Evolutionary conservation across 2,888 invertebrate genomes (phyloP).

Genomic region (Germaria angustata): DNA sequence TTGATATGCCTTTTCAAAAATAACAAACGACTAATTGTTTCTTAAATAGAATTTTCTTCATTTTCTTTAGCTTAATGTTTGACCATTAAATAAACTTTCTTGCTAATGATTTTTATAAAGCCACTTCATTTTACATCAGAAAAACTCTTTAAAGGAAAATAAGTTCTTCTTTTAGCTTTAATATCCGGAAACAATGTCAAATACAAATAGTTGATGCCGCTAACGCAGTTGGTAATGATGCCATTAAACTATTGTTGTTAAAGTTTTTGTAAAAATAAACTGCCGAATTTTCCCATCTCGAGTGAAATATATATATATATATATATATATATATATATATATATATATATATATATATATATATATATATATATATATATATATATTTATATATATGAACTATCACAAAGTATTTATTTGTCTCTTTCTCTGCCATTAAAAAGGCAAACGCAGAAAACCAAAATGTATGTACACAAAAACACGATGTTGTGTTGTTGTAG

Average conservation of each 20-base stretch:
- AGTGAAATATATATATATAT: too few relatives aligned
- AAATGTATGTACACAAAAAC: conserved; percentile 37
- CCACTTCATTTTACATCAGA: not conserved
- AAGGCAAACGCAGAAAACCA: not conserved
- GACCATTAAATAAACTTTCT: conserved; percentile 19
- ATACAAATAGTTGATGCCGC: conserved; percentile 5
- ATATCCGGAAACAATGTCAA: conserved; percentile 45
- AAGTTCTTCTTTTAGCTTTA: conserved; percentile 12
- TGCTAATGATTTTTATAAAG: conserved; percentile 40
- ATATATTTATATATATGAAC: not conserved
- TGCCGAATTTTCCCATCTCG: conserved; percentile 4
- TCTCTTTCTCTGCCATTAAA: not conserved
- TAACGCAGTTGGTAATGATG: not conserved
- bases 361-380: too few relatives aligned
- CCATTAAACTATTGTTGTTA: conserved; percentile 16
- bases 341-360: too few relatives aligned
- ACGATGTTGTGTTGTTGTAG: conserved; percentile 40
- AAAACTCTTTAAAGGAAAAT: not conserved
- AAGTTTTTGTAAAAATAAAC: conserved; percentile 31
- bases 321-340: too few relatives aligned
- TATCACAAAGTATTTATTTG: not conserved
- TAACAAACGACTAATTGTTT: not conserved
- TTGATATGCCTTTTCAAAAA: not conserved
- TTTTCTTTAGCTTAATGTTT: conserved; percentile 10
- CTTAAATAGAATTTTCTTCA: not conserved